Evolutionary conservation across 2,888 invertebrate genomes (phyloP), one percentile per base, ranked within the genome.

Genomic region (Eristalis pertinax): DNA sequence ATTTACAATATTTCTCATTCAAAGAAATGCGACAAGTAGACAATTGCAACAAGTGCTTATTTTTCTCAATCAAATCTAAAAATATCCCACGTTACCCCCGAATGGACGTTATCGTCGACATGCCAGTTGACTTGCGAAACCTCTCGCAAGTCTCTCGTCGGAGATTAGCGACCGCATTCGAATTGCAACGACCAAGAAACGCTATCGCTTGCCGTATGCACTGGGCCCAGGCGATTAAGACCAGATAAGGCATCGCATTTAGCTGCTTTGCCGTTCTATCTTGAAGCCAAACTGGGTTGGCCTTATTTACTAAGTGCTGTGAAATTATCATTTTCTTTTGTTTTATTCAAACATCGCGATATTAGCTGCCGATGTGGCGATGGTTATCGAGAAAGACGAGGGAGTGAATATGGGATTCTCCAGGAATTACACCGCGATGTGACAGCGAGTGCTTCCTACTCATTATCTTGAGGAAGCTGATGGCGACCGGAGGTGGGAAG

Each of bases 241-340:
- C 67, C 19, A 60, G 83, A 84, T 84, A 84, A 74, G 63, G 19
- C 72, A 77, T 79, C 64, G 60, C 8, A 65, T 78, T 64, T 78
- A 19, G 68, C 41, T 79, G 68, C 41, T 74, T 78, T 63, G 58
- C n/a, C 63, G 56, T 35, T 73, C 72, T 74, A 79, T 79, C 69
- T 26, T 38, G 29, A 24, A 64, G 69, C 67, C 69, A 84, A 84
- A 79, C 74, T 79, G 64, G 84, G 84, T 84, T 84, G 84, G 26
- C 19, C 50, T 64, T 79, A 79, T 84, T 84, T 79, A 58, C 74
- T 50, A 35, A 29, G 35, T 32, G 41, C 13, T 70, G 50, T 70
- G 62, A 50, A 62, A 24, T n/a, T 58, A 8, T 11, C 26, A 38
- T 22, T 60, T 67, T 38, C 4, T 58, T 19, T n/a, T 32, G 56